Evolutionary conservation across 30 jellyfish, hydroid and myxozoan genomes (phyloP).

Genomic region (Clytia hemisphaerica): DNA sequence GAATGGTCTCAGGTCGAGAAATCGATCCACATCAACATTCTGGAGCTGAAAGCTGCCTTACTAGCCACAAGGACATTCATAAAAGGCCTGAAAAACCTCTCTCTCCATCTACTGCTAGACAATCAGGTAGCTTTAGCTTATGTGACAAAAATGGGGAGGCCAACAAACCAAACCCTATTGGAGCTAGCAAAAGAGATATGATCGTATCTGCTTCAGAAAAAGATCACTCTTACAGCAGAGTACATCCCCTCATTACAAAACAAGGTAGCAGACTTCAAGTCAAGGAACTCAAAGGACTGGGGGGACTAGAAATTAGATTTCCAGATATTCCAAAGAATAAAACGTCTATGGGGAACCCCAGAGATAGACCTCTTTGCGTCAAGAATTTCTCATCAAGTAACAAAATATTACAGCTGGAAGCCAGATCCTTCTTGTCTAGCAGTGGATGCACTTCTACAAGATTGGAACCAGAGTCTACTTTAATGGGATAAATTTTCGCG

Average conservation of each 20-base stretch:
- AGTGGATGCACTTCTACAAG: conserved; percentile 12
- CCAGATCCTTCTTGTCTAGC: conserved; percentile 2
- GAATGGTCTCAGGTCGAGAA: conserved; percentile 5
- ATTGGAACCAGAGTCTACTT: no score
- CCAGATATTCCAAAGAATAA: no score
- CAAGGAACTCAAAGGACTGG: conserved; percentile 15
- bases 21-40: conserved; percentile 14
- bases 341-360: conserved; percentile 5
- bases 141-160: no score
- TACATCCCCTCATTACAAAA: conserved; percentile 9
- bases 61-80: conserved; percentile 7
- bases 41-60: no score
- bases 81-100: no score
- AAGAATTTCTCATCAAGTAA: no score
- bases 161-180: background rate
- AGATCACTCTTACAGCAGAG: background rate
- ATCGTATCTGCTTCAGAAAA: conserved; percentile 9
- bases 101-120: background rate
- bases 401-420: conserved; percentile 12
- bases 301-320: background rate
- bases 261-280: conserved; percentile 2
- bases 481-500: no score
- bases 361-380: background rate
- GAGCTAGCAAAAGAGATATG: conserved; percentile 13
- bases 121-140: background rate